phyloP scores from a whole-genome alignment of 2,888 invertebrate species.

The Thera britannica region DNA sequence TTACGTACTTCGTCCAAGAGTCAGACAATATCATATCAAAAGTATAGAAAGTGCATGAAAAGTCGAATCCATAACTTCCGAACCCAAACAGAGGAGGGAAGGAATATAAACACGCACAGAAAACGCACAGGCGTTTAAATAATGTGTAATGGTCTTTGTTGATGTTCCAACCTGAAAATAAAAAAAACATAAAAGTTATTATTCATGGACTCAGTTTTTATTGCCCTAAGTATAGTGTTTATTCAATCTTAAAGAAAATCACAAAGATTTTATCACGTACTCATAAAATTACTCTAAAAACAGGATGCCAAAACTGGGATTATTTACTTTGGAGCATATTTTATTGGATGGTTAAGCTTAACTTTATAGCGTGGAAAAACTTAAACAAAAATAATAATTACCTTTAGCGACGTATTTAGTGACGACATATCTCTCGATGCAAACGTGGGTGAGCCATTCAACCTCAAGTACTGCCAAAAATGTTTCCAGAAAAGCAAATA shows the following conservation, averaged over 20 bases:
- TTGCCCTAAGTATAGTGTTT: no score
- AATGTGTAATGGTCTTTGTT: slow-evolving; percentile 63
- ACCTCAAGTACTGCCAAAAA: slow-evolving; percentile 77
- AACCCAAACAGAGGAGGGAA: slow-evolving; percentile 67
- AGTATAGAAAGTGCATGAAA: slow-evolving; percentile 70
- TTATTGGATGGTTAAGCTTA: background rate
- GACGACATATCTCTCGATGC: slow-evolving; percentile 77
- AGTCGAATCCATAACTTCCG: slow-evolving; percentile 70
- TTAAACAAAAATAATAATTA: slow-evolving; percentile 41
- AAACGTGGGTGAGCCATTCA: slow-evolving; percentile 73
- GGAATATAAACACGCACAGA: slow-evolving; percentile 67
- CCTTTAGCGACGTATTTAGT: slow-evolving; percentile 71
- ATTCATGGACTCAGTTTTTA: background rate
- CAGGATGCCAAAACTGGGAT: slow-evolving; percentile 8
- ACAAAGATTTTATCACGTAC: background rate
- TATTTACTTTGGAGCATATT: slow-evolving; percentile 5
- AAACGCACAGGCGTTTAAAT: slow-evolving; percentile 61
- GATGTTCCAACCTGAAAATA: slow-evolving; percentile 67
- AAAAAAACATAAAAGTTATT: slow-evolving; percentile 4
- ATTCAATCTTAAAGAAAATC: background rate
- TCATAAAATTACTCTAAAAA: no score
- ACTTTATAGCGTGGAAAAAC: background rate
- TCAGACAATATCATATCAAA: slow-evolving; percentile 68
- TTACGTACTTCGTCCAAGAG: slow-evolving; percentile 58
- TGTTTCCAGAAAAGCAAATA: slow-evolving; percentile 70